Evolutionary conservation across 1,140 invertebrate genomes (phyloP).

Genomic region (Anadara kagoshimensis): DNA sequence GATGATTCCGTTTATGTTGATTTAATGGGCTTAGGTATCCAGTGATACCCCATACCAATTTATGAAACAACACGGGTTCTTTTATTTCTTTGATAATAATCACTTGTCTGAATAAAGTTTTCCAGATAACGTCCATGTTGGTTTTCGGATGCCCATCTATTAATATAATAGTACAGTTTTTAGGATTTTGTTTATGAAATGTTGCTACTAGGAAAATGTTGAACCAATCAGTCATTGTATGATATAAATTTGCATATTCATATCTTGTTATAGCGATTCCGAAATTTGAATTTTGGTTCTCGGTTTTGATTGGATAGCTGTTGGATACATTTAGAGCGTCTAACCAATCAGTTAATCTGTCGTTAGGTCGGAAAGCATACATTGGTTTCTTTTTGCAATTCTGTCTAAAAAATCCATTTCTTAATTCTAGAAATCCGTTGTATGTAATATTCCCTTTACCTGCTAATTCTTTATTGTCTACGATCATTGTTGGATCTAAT

Average conservation of each 20-base stretch:
- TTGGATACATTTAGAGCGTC: no score
- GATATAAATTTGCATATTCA: slow-evolving; percentile 70
- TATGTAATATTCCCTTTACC: no score
- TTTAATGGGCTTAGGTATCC: slow-evolving; percentile 64
- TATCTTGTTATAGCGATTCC: slow-evolving; percentile 59
- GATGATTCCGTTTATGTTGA: slow-evolving; percentile 23
- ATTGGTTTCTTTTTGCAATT: no score
- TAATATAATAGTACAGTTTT: slow-evolving; percentile 58
- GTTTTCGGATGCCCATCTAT: slow-evolving; percentile 67
- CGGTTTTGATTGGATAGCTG: no score
- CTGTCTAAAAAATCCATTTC: no score
- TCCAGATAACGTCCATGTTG: slow-evolving; percentile 60
- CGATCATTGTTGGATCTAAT: no score
- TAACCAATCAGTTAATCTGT: no score
- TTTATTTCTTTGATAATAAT: slow-evolving; percentile 38
- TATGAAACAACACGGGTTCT: slow-evolving; percentile 36
- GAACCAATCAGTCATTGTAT: slow-evolving; percentile 70
- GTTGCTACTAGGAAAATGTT: slow-evolving; percentile 64
- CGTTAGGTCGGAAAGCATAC: no score
- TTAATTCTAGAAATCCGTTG: no score
- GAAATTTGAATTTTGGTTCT: no score
- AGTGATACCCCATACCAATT: slow-evolving; percentile 58
- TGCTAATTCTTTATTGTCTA: no score
- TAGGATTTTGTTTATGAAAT: slow-evolving; percentile 52
- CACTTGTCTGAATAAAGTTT: slow-evolving; percentile 52